Percentiles rank a stretch among this genome's conserved stretches.
Conservation (phyloP, 2,113 vertebrate species). For the Dipodomys stephensi region DNA sequence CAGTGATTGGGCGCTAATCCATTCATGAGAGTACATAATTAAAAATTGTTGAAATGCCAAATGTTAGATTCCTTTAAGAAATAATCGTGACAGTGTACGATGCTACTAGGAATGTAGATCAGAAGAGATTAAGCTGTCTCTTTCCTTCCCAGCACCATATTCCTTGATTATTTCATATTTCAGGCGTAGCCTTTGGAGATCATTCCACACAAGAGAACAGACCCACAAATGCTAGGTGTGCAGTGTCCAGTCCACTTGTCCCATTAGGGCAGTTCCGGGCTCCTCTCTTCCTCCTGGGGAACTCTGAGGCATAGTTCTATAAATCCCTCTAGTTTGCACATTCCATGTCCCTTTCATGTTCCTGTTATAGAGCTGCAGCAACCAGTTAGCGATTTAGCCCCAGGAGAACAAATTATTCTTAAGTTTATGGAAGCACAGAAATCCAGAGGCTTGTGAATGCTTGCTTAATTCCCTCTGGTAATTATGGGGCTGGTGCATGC, state of each 20-base stretch:
- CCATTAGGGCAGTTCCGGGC: background rate
- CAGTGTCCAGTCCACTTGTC: background rate
- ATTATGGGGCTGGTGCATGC: background rate
- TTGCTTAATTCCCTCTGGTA: background rate
- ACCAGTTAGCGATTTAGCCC: background rate
- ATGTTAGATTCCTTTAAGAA: background rate
- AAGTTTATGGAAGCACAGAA: background rate
- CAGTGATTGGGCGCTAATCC: background rate
- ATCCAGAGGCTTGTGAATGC: background rate
- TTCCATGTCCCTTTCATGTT: rapidly evolving
- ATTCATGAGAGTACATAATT: background rate
- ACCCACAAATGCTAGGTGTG: background rate
- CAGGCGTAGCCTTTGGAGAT: background rate
- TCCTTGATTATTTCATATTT: background rate
- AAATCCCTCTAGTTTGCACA: background rate
- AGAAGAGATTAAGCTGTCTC: background rate
- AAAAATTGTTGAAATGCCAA: background rate
- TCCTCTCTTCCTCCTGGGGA: background rate
- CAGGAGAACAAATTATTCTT: slow-evolving; percentile 22
- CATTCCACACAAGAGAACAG: background rate
- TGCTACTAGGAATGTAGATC: too few species aligned
- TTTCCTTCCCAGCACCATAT: background rate
- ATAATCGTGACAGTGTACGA: rapidly evolving
- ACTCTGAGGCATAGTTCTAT: background rate
- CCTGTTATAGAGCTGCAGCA: background rate